Base-by-base conservation (phyloP, 2,888 invertebrate species). In the Pogonocherus hispidulus region DNA sequence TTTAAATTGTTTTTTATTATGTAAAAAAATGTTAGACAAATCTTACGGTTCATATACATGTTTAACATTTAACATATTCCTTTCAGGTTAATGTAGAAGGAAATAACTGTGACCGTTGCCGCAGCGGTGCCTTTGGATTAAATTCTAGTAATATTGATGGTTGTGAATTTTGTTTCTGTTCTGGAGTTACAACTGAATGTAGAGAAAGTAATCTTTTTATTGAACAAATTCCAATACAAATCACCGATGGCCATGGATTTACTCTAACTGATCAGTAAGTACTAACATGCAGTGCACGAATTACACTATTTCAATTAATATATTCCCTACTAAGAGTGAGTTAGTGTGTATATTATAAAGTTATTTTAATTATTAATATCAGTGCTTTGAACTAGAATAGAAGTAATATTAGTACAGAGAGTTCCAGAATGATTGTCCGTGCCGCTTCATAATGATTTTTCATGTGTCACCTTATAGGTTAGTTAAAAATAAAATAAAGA, bases 131-230 rank as follows among this genome's bases (percentile, higher is more conserved):
- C 0, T 98, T 94, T 82, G 93, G 94, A 18, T 87, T 98, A 0
- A 90, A 91, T 18, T 81, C 84, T 0, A 84, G 84, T 14, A 93
- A 95, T 84, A 89, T 90, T 0, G 88, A 91, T 52, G 97, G 97
- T 8, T 98, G 98, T 82, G 89, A 91, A 51, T 88, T 91, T 63
- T 98, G 98, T 83, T 97, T 91, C 88, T 98, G 98, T 84, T 95
- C 94, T 19, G 95, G 94, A 9, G 91, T 93, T 6, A 90, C 93
- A 0, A 87, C 87, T 1, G 89, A 91, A 27, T 98, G 98, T 82
- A 88, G 89, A 55, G 93, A 94, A 81, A 89, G 90, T 66, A 88
- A 85, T 35, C 84, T 91, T 2, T 92, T 88, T 78, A 86, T 90
- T 57, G 89, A 91, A 73, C 90, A 91, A 82, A 91, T 93, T 62